Percentiles rank a stretch among this genome's conserved stretches.
These are phyloP conservation scores for Tenthredo notha DNA, from an alignment of 2,888 invertebrate genomes.

Conservation along the genomic window DNA sequence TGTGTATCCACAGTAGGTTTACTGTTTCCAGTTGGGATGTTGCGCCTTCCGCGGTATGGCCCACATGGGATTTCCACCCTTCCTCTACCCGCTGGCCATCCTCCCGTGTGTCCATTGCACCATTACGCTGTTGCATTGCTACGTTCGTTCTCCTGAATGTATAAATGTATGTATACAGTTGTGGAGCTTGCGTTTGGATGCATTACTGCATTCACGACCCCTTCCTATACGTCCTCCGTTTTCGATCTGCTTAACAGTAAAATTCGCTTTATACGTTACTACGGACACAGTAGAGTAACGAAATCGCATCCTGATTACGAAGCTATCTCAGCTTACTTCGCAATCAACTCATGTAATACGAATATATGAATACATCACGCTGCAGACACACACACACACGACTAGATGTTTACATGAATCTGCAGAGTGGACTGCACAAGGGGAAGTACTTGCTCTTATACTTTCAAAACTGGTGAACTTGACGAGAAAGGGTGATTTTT, in stretches of 20 bases:
- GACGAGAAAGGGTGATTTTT: neutral
- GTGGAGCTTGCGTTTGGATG: constrained; percentile 55
- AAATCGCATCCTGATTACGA: constrained; percentile 26
- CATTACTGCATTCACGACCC: constrained; percentile 69
- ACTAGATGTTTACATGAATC: neutral
- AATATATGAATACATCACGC: constrained; percentile 12
- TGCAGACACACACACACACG: neutral
- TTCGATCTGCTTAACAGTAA: constrained; percentile 73
- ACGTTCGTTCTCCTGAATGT: constrained; percentile 41
- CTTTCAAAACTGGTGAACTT: neutral
- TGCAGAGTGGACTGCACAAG: neutral
- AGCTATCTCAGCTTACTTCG: constrained; percentile 2
- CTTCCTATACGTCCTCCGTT: constrained; percentile 65
- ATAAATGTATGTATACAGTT: constrained; percentile 12
- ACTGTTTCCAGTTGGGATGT: constrained; percentile 44
- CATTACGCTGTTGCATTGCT: constrained; percentile 37
- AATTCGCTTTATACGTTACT: constrained; percentile 74
- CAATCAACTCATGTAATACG: neutral
- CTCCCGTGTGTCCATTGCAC: constrained; percentile 22
- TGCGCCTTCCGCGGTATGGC: constrained; percentile 46
- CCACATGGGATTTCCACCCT: constrained; percentile 37
- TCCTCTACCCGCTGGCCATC: neutral
- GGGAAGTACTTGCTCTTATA: neutral
- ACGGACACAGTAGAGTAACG: constrained; percentile 64
- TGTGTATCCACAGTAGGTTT: constrained; percentile 26